Conservation (phyloP, 2,113 vertebrate species). For the Pampusana beccarii region DNA sequence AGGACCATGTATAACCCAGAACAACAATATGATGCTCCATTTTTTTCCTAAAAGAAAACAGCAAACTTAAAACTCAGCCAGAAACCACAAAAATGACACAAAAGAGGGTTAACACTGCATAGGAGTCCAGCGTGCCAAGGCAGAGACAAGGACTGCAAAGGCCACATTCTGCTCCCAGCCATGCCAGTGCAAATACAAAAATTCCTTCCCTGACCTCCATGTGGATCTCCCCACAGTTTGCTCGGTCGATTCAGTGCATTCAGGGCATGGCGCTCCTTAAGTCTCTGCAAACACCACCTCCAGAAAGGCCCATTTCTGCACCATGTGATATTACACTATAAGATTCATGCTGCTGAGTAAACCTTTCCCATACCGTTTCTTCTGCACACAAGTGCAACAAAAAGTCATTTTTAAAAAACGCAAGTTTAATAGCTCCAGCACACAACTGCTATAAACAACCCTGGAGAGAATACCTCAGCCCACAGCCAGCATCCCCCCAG, state of each 20-base stretch:
- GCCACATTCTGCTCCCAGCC: background rate
- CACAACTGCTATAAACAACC: background rate
- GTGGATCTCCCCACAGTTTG: background rate
- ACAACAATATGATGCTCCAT: background rate
- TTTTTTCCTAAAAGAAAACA: conserved; percentile 5
- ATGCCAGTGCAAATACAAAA: background rate
- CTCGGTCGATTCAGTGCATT: accelerated
- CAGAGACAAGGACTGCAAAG: background rate
- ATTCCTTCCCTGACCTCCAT: background rate
- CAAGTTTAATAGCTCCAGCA: background rate
- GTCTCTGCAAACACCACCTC: background rate
- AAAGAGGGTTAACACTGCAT: conserved; percentile 38
- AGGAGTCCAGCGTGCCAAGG: background rate
- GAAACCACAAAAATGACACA: conserved; percentile 47
- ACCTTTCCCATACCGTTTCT: background rate
- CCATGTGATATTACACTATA: background rate
- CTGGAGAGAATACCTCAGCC: background rate
- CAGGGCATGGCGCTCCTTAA: accelerated
- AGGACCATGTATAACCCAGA: background rate
- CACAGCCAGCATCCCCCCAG: background rate
- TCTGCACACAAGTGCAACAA: background rate
- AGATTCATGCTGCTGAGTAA: background rate
- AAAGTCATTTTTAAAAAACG: background rate
- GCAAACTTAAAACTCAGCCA: conserved; percentile 41
- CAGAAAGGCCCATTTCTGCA: background rate